phyloP scores from a whole-genome alignment of 2,113 vertebrate genomes.

The Antigone vipio region DNA sequence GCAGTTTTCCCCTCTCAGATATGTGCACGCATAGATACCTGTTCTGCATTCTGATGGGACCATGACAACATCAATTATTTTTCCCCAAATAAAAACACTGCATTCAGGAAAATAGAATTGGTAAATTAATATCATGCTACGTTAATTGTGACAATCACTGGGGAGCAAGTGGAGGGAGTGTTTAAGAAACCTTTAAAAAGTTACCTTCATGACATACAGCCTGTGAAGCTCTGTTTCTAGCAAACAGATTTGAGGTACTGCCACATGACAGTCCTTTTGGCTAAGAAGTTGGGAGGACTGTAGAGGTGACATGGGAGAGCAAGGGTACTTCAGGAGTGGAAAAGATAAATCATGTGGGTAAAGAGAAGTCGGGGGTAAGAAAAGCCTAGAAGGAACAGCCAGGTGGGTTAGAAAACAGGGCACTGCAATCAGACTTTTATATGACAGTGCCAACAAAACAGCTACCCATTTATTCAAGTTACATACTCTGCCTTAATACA shows the following conservation, averaged over 20 bases:
- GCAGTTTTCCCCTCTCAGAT: background rate
- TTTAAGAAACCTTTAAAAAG: background rate
- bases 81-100: background rate
- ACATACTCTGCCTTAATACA: background rate
- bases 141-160: background rate
- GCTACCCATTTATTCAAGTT: background rate
- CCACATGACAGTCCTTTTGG: background rate
- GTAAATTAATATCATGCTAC: background rate
- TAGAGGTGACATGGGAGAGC: background rate
- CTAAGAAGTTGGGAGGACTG: background rate
- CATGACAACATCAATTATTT: background rate
- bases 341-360: background rate
- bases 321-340: background rate
- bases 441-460: background rate
- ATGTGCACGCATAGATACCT: accelerated
- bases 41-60: background rate
- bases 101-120: background rate
- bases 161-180: background rate
- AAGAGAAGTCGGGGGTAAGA: background rate
- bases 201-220: background rate
- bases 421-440: background rate
- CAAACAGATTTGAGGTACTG: background rate
- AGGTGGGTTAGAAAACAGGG: background rate
- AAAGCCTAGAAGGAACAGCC: background rate
- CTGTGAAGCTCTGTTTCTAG: background rate